Evolutionary conservation across 2,113 vertebrate species (phyloP).

Genomic region (Burhinus bistriatus): DNA sequence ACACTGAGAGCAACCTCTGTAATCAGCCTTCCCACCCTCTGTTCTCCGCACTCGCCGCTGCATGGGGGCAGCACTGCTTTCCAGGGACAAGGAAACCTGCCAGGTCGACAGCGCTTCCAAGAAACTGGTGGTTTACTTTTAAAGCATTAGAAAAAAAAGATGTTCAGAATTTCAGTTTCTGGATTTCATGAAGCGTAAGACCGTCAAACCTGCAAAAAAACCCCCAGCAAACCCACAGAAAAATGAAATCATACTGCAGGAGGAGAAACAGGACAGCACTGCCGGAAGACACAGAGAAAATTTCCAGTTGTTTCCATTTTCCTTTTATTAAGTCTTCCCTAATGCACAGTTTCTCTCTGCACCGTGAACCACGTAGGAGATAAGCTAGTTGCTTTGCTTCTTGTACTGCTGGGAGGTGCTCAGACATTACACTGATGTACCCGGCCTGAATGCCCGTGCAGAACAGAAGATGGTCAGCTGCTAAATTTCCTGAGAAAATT

Average conservation of each 20-base stretch:
- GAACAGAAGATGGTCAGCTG: not conserved
- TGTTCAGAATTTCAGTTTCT: not conserved
- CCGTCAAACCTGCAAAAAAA: not conserved
- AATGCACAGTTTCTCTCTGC: not conserved
- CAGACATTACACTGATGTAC: not conserved
- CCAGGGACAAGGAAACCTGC: not conserved
- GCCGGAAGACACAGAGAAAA: not conserved
- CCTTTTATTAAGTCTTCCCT: not conserved
- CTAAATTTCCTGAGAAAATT: not conserved
- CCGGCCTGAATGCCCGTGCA: not conserved
- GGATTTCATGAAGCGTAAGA: not conserved
- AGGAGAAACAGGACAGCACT: not conserved
- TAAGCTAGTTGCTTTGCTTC: not conserved
- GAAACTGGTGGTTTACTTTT: not conserved
- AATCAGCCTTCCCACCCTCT: not conserved
- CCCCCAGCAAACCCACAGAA: not conserved
- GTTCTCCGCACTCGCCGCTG: not conserved
- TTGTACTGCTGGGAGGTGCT: not conserved
- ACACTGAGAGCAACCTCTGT: not conserved
- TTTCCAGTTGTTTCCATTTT: not conserved
- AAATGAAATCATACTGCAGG: rapidly evolving
- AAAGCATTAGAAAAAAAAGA: not conserved
- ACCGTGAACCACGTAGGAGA: not conserved
- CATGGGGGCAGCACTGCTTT: not conserved
- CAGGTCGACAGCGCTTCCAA: not conserved